Evolutionary conservation across 2,888 invertebrate species (phyloP).

Genomic region (Nemotelus nigrinus): DNA sequence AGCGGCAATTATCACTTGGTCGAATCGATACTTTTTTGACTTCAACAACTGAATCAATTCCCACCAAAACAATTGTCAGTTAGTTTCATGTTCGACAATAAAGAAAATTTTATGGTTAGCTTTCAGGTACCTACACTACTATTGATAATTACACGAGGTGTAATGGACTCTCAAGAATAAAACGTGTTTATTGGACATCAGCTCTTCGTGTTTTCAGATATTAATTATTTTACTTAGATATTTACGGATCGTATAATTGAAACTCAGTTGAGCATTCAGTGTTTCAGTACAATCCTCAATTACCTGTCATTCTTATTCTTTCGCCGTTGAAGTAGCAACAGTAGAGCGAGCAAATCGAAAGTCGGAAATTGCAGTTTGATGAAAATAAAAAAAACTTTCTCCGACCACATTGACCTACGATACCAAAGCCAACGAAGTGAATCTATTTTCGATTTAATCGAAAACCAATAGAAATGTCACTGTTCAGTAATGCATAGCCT

Average conservation of each 20-base stretch:
- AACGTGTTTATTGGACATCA: too few relatives aligned
- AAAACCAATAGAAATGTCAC: conserved; percentile 38
- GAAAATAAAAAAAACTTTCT: too few relatives aligned
- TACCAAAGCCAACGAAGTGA: conserved; percentile 6
- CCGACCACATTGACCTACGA: not conserved
- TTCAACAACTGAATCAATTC: too few relatives aligned
- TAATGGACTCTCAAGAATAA: too few relatives aligned
- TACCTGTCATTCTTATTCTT: not conserved
- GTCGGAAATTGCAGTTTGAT: not conserved
- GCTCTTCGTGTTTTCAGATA: not conserved
- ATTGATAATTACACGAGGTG: too few relatives aligned
- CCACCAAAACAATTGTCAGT: too few relatives aligned
- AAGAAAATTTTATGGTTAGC: too few relatives aligned
- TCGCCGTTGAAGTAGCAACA: not conserved
- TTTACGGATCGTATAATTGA: conserved; percentile 10
- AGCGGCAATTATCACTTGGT: too few relatives aligned
- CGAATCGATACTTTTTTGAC: too few relatives aligned
- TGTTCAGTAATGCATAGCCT: not conserved
- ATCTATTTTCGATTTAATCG: conserved; percentile 41
- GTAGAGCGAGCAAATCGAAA: not conserved
- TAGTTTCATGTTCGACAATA: too few relatives aligned
- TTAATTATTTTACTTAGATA: not conserved
- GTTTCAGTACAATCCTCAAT: not conserved
- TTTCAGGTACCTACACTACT: too few relatives aligned
- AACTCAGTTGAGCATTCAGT: not conserved